phyloP scores from a whole-genome alignment of 2,113 vertebrate genomes.

The Hippotragus niger region DNA sequence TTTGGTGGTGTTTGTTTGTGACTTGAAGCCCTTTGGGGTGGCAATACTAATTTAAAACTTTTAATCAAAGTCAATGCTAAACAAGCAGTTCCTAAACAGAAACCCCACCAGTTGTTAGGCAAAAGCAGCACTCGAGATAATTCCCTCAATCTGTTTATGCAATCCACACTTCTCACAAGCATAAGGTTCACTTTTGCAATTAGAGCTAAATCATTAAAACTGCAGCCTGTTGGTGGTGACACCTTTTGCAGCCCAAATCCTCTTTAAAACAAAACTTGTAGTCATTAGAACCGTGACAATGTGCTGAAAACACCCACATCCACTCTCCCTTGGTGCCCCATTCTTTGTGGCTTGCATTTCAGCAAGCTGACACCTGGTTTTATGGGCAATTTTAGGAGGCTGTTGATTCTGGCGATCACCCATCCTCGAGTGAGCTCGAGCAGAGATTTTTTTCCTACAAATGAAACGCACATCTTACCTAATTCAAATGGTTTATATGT shows the following conservation, averaged over 20 bases:
- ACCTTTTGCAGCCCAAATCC: constrained; percentile 11
- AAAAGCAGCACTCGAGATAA: constrained; percentile 30
- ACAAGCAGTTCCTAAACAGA: constrained; percentile 11
- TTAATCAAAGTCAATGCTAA: not conserved
- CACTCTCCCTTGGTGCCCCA: not conserved
- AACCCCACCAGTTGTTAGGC: constrained; percentile 28
- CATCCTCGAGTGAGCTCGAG: not conserved
- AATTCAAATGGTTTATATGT: not conserved
- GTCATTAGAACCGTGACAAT: not conserved
- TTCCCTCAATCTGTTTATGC: constrained; percentile 31
- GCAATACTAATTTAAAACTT: not conserved
- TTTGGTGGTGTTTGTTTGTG: not conserved
- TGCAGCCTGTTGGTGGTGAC: constrained; percentile 3
- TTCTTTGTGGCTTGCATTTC: not conserved
- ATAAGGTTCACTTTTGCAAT: constrained; percentile 56
- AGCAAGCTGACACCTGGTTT: not conserved
- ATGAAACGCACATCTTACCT: not conserved
- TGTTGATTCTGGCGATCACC: not conserved
- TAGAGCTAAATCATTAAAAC: constrained; percentile 57
- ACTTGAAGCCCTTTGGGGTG: not conserved
- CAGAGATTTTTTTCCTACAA: not conserved
- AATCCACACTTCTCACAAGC: constrained; percentile 16
- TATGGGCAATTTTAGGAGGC: not conserved
- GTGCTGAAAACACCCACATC: constrained; percentile 20
- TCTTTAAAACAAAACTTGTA: constrained; percentile 26